These are phyloP conservation scores for Eurois occulta DNA, from an alignment of 2,888 invertebrate species.

Conservation along the genomic window DNA sequence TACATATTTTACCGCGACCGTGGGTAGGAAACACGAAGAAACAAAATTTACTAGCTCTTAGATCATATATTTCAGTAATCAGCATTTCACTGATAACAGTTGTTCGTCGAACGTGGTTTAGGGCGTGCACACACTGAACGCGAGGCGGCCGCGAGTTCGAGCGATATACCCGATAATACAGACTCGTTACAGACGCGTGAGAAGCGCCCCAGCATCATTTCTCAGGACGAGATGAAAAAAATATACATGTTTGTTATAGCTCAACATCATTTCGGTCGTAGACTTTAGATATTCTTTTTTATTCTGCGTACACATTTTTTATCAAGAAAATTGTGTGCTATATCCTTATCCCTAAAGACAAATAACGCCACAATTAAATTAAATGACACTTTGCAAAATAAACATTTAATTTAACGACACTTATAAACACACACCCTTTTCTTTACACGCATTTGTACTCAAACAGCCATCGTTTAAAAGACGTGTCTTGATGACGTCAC, in stretches of 20 bases:
- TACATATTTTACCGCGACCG: constrained; percentile 47
- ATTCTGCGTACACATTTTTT: constrained; percentile 32
- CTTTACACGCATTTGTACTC: constrained; percentile 85
- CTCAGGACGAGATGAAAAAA: constrained; percentile 72
- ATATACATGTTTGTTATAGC: constrained; percentile 62
- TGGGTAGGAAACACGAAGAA: constrained; percentile 53
- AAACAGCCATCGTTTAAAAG: constrained; percentile 81
- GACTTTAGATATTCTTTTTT: constrained; percentile 47
- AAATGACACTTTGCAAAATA: constrained; percentile 37
- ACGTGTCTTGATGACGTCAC: constrained; percentile 76
- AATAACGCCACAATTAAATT: constrained; percentile 45
- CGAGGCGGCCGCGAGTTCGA: constrained; percentile 56
- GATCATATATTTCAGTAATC: constrained; percentile 67
- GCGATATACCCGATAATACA: constrained; percentile 73
- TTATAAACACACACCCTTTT: constrained; percentile 65
- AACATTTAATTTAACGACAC: constrained; percentile 56
- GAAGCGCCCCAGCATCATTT: constrained; percentile 77
- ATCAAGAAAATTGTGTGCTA: constrained; percentile 2
- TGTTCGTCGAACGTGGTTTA: constrained; percentile 60
- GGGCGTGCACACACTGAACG: constrained; percentile 66
- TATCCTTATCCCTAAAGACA: constrained; percentile 21
- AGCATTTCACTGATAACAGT: constrained; percentile 51
- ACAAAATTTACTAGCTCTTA: constrained; percentile 58
- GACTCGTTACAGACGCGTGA: constrained; percentile 76
- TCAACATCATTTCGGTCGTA: constrained; percentile 54